Base-by-base conservation (phyloP, 1,140 invertebrate species). In the Phortica variegata region DNA sequence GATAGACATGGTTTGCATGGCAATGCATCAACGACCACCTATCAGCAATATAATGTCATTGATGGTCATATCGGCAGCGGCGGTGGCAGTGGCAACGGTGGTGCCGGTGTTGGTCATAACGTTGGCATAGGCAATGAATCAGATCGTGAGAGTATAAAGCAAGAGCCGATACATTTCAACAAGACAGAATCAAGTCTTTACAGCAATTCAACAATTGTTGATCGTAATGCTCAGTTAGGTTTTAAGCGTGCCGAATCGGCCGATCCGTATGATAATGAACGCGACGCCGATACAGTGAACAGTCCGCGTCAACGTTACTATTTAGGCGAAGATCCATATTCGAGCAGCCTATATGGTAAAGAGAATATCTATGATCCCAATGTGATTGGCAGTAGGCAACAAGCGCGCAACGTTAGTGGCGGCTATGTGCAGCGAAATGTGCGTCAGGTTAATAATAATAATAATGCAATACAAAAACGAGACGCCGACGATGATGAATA, bases 251-350 rank as follows among this genome's bases (percentile, higher is more conserved):
- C 46, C 41, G 61, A 63, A 36, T 58, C 65, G 6, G 61, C 58
- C 1, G 62, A 69, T 45, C 57, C 60, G 1, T 56, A 65, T 17
- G 51, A 40, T 16, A 49, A 47, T 17, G 39, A 47, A 9, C 23
- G 42, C 1, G 23, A 19, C 10, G 33, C 36, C 36, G 58, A 70
- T 23, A 49, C 78, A 15, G 77, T 79, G 3, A 68, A 74, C 1
- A 78, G 77, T 50, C 85, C 85, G 0, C 76, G 84, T 33, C 86
- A 88, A 60, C 82, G 85, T 45, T 91, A 89, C 75, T 90, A 91
- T 68, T 79, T 90, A 29, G 88, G 88, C 9, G 88, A 91, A 76
- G 87, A 90, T 79, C 88, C 88, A 3, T 90, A 88, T 70, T 85
- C 83, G 20, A 87, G 87, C 45, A 88, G 85, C 65, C 87, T 89